Evolutionary conservation across 2,113 vertebrate genomes (phyloP), one percentile per base, ranked within the genome.

Genomic region (Tylochromis polylepis): DNA sequence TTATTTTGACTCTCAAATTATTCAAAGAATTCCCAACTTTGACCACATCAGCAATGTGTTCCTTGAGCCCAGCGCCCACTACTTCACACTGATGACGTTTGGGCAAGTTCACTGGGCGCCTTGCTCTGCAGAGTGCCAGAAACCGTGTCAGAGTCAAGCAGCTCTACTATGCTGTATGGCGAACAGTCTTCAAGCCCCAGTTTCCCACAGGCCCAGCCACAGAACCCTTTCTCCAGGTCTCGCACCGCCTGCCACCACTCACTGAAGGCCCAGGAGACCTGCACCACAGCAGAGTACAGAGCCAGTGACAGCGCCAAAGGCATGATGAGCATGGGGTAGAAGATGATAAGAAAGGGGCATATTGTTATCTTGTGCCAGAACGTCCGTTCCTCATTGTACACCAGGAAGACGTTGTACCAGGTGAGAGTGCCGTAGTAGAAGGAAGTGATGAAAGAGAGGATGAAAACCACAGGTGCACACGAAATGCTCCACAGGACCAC

Each of bases 391-490:
- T 99, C 99, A 0, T 99, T 99, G 95, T 99, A 99, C 72, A 99
- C 98, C 86, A 99, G 96, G 94, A 99, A 99, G 83, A 99, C 97
- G 53, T 98, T 99, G 94, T 99, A 99, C 99, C 99, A 99, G 86
- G 99, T 99, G 92, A 99, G 98, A 5, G 99, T 99, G 89, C 98
- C 99, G 2, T 99, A 99, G 94, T 99, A 99, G 95, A 99, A 99
- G 14, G 98, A 99, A 82, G 98, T 97, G 81, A 99, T 96, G 0
- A 99, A 99, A 29, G 99, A 98, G 79, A 98, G 96, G 59, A 99
- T 84, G 85, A 99, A 99, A 87, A 99, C 95, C 62, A 99, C 56
- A 0, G 99, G 99, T 41, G 97, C 94, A n/a, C 98, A 99, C n/a
- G 98, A 95, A 81, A 99, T 89, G 11, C 97, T 99, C 99, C 99